Percentiles rank a stretch among this genome's conserved stretches.
Conservation (phyloP, 2,888 invertebrate genomes). For the Nephrotoma flavescens region DNA sequence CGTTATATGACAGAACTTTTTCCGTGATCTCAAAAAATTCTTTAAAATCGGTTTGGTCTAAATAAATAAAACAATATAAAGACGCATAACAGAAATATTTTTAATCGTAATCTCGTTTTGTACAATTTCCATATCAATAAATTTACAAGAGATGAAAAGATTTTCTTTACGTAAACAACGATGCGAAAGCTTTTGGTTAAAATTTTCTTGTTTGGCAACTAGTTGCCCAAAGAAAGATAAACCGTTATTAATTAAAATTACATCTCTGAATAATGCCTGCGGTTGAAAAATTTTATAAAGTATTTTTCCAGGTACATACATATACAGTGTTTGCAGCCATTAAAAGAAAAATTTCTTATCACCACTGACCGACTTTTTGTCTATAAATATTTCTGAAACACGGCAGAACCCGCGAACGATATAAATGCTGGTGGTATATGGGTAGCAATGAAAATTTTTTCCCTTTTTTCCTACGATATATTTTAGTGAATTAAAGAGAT, state of each 20-base stretch:
- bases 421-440: background rate
- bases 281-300: too few species aligned
- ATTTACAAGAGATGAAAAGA: background rate
- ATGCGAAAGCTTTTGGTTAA: background rate
- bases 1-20: background rate
- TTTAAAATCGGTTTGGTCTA: background rate
- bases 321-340: background rate
- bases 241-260: background rate
- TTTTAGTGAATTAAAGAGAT: background rate
- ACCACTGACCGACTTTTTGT: background rate
- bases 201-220: background rate
- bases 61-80: background rate
- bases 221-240: background rate
- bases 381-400: background rate
- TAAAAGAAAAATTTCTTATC: background rate
- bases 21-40: background rate
- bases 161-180: background rate
- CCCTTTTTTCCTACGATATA: background rate
- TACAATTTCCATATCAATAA: background rate
- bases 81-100: background rate
- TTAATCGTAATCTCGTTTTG: too few species aligned
- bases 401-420: background rate
- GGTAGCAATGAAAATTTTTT: background rate
- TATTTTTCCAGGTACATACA: background rate
- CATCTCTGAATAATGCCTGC: background rate